A percentile compares a stretch with the other conserved stretches of the same genome.
Conservation (phyloP, 2,888 invertebrate genomes). For the Argyresthia goedartella region DNA sequence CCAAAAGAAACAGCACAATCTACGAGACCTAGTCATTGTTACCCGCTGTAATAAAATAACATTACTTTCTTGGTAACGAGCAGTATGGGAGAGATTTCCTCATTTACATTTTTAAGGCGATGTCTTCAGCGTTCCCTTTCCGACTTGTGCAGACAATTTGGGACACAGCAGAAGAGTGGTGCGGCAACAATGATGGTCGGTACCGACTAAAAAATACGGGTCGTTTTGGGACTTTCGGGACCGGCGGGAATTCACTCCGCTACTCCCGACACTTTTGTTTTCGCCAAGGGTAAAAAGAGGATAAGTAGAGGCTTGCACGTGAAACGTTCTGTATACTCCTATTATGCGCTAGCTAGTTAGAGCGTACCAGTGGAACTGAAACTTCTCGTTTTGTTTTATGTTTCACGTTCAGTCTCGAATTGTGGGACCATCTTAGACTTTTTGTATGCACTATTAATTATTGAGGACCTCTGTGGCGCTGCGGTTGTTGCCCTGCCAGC, state of each 20-base stretch:
- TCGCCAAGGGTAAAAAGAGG: constrained; percentile 20
- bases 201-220: constrained; percentile 55
- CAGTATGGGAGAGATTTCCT: constrained; percentile 29
- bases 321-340: constrained; percentile 41
- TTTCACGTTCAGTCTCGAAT: background rate
- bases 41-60: background rate
- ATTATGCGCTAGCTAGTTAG: constrained; percentile 2
- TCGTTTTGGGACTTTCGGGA: constrained; percentile 33
- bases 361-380: constrained; percentile 1
- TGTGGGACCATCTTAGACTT: background rate
- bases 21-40: too few relatives aligned
- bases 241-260: constrained; percentile 44
- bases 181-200: constrained; percentile 54
- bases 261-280: constrained; percentile 22
- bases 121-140: constrained; percentile 30
- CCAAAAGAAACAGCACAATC: too few relatives aligned
- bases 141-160: constrained; percentile 33
- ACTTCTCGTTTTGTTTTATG: background rate
- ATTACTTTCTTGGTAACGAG: constrained; percentile 20
- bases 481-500: too few relatives aligned
- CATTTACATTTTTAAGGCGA: constrained; percentile 33
- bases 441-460: background rate
- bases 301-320: constrained; percentile 32
- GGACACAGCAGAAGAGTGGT: constrained; percentile 7
- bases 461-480: too few relatives aligned